phyloP scores from a whole-genome alignment of 2,888 invertebrate genomes.

The Papilio demoleus region DNA sequence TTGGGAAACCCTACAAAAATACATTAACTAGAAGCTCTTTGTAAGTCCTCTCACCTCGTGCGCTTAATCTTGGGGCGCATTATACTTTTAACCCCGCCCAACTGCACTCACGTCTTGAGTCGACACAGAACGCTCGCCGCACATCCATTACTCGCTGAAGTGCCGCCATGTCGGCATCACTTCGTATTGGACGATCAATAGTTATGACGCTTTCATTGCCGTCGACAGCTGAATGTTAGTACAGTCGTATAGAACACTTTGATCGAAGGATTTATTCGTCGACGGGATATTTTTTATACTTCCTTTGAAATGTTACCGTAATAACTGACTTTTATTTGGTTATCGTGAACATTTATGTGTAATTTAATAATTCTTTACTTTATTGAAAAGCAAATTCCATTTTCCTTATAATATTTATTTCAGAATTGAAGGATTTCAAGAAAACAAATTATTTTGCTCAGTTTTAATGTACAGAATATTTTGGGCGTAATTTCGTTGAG shows the following conservation, averaged over 20 bases:
- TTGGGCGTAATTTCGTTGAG: not conserved
- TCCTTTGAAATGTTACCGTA: constrained; percentile 16
- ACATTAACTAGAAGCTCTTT: constrained; percentile 31
- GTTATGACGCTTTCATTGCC: constrained; percentile 47
- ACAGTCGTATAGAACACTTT: constrained; percentile 31
- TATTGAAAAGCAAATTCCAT: not conserved
- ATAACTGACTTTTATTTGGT: constrained; percentile 15
- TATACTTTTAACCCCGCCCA: constrained; percentile 36
- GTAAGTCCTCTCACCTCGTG: constrained; percentile 35
- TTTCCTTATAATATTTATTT: constrained; percentile 3
- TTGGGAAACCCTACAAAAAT: constrained; percentile 32
- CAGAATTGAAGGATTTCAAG: not conserved
- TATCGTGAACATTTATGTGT: constrained; percentile 16
- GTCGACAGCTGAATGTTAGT: constrained; percentile 42
- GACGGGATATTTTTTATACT: constrained; percentile 19
- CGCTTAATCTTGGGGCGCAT: constrained; percentile 39
- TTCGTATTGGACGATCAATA: constrained; percentile 46
- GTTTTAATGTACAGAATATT: not conserved
- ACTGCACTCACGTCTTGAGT: constrained; percentile 35
- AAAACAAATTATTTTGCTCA: not conserved
- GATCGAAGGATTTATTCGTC: constrained; percentile 32
- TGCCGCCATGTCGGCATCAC: constrained; percentile 46
- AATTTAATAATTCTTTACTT: constrained; percentile 22
- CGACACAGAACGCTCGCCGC: constrained; percentile 32
- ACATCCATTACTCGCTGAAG: constrained; percentile 50